A percentile compares a stretch with the other conserved stretches of the same genome.
Conservation (phyloP, 2,888 invertebrate genomes). For the Campoletis raptor region DNA sequence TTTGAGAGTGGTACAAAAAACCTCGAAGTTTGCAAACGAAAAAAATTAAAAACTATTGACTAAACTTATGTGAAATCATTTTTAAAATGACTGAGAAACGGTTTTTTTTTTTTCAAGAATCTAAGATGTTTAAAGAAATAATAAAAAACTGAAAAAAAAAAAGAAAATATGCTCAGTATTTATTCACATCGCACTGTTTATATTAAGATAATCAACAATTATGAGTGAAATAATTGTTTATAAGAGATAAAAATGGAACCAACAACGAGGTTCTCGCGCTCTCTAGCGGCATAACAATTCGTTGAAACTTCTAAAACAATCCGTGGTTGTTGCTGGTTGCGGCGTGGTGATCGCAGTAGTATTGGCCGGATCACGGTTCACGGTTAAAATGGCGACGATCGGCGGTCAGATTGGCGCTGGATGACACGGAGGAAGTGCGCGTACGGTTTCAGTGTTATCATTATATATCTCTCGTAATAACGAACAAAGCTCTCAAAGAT, state of each 20-base stretch:
- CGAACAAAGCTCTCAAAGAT: slow-evolving; percentile 28
- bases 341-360: slow-evolving; percentile 35
- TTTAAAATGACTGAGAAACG: not conserved
- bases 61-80: not conserved
- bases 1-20: too few species aligned
- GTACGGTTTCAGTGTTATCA: slow-evolving; percentile 62
- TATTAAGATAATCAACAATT: not conserved
- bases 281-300: slow-evolving; percentile 10
- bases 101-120: not conserved
- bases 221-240: not conserved
- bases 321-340: slow-evolving; percentile 22
- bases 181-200: not conserved
- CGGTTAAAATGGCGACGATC: slow-evolving; percentile 83
- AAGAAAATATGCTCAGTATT: not conserved
- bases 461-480: slow-evolving; percentile 37
- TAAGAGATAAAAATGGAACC: not conserved
- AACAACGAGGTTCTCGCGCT: slow-evolving; percentile 3
- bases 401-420: slow-evolving; percentile 79
- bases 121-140: not conserved
- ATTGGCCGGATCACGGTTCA: slow-evolving; percentile 59
- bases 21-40: too few species aligned
- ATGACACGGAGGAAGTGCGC: slow-evolving; percentile 73
- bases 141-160: not conserved
- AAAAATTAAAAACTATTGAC: not conserved
- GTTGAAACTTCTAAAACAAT: slow-evolving; percentile 14